Conservation (phyloP, 2,113 vertebrate species). For the Alethe diademata region DNA sequence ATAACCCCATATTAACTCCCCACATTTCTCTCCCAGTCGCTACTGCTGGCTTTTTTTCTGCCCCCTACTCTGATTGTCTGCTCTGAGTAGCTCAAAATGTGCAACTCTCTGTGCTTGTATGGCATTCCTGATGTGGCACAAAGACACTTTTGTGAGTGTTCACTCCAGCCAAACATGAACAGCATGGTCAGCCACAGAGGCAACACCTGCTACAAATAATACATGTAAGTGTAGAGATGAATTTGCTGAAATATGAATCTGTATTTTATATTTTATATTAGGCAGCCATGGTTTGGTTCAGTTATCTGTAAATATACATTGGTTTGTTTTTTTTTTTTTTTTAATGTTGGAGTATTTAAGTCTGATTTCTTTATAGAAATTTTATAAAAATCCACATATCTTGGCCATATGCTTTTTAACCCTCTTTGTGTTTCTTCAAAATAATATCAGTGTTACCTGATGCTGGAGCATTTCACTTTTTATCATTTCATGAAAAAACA, state of each 20-base stretch:
- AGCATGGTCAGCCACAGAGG: not conserved
- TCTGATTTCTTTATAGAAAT: not conserved
- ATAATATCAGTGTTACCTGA: not conserved
- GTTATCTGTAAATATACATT: not conserved
- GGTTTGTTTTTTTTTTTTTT: not conserved
- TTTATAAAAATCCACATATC: not conserved
- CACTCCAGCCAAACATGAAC: not conserved
- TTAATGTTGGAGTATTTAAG: not conserved
- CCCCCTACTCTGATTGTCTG: not conserved
- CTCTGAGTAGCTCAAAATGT: not conserved
- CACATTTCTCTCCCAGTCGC: not conserved
- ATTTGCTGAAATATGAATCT: not conserved
- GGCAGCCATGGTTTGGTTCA: not conserved
- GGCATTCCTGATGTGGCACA: not conserved
- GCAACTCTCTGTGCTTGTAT: accelerated
- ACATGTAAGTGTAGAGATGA: not conserved
- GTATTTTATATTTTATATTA: not conserved
- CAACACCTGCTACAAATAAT: not conserved
- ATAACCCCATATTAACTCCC: not conserved
- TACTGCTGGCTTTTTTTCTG: too few species aligned
- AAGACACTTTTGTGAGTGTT: not conserved
- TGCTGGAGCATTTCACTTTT: not conserved
- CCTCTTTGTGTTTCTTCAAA: not conserved
- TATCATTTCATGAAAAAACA: not conserved
- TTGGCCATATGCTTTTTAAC: not conserved